Evolutionary conservation across 2,888 invertebrate genomes (phyloP).

Genomic region (Amphipyra berbera): DNA sequence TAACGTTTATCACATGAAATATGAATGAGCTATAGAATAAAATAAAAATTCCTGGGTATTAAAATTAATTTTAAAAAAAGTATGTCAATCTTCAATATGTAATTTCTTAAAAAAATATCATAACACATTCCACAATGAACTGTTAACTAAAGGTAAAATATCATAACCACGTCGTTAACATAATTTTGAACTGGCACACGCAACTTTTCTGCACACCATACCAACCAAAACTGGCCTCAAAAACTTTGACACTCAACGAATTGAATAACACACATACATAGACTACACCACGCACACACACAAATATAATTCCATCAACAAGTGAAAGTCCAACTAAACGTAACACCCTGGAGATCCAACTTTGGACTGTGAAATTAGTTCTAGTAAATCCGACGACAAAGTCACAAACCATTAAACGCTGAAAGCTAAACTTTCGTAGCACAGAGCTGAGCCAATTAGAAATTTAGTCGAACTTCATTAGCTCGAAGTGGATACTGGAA

Average conservation of each 20-base stretch:
- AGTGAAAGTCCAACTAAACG: slow-evolving; percentile 60
- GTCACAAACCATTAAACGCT: slow-evolving; percentile 74
- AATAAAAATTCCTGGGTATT: too few relatives aligned
- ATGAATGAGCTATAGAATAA: background rate
- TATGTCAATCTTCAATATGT: too few relatives aligned
- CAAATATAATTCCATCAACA: slow-evolving; percentile 53
- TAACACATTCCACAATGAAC: too few relatives aligned
- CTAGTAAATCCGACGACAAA: slow-evolving; percentile 70
- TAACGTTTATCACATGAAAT: background rate
- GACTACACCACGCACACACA: slow-evolving; percentile 11
- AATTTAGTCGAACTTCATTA: slow-evolving; percentile 70
- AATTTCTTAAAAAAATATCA: too few relatives aligned
- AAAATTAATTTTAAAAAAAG: too few relatives aligned
- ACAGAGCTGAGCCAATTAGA: slow-evolving; percentile 71
- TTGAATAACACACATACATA: slow-evolving; percentile 14
- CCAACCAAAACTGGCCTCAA: slow-evolving; percentile 7
- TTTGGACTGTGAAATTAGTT: slow-evolving; percentile 67
- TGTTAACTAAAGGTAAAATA: too few relatives aligned
- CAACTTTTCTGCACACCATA: background rate
- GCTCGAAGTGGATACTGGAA: slow-evolving; percentile 56
- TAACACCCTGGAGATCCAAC: slow-evolving; percentile 62
- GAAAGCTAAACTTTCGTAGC: slow-evolving; percentile 72
- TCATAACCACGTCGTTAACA: background rate
- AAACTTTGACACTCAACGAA: slow-evolving; percentile 39
- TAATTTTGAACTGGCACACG: background rate